phyloP scores from a whole-genome alignment of 2,113 vertebrate genomes.

The Corynorhinus townsendii region DNA sequence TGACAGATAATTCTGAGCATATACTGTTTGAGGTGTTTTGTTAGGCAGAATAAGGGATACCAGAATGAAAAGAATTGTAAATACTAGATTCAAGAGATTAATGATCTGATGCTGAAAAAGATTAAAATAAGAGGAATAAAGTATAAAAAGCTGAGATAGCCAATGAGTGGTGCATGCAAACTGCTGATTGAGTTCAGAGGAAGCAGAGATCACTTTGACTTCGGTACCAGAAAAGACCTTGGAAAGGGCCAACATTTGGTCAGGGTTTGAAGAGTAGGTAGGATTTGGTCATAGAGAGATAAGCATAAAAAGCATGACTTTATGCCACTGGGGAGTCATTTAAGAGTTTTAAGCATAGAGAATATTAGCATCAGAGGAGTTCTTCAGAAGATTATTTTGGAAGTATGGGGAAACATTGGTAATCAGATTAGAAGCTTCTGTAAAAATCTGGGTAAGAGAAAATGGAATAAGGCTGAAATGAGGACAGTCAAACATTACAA shows the following conservation, averaged over 20 bases:
- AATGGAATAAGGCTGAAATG: constrained; percentile 7
- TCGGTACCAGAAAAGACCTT: background rate
- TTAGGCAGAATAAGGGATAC: background rate
- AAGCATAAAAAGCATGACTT: background rate
- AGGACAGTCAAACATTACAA: background rate
- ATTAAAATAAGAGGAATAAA: constrained; percentile 19
- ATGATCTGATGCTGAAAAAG: background rate
- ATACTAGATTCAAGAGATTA: background rate
- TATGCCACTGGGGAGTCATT: background rate
- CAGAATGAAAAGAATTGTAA: background rate
- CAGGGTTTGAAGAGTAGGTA: background rate
- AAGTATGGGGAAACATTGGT: background rate
- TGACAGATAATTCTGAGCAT: constrained; percentile 2
- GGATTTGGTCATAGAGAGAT: background rate
- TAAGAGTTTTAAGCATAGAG: background rate
- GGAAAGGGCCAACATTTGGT: background rate
- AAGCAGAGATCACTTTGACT: background rate
- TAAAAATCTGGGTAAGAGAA: background rate
- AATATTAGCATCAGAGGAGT: background rate
- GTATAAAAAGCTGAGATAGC: background rate
- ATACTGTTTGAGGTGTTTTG: background rate
- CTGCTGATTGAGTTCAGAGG: background rate
- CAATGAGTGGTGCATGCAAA: background rate
- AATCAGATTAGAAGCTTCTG: background rate
- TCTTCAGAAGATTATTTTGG: background rate